These are phyloP conservation scores for Phanerotoma sp. DNA, from an alignment of 2,888 invertebrate species.

Conservation along the genomic window DNA sequence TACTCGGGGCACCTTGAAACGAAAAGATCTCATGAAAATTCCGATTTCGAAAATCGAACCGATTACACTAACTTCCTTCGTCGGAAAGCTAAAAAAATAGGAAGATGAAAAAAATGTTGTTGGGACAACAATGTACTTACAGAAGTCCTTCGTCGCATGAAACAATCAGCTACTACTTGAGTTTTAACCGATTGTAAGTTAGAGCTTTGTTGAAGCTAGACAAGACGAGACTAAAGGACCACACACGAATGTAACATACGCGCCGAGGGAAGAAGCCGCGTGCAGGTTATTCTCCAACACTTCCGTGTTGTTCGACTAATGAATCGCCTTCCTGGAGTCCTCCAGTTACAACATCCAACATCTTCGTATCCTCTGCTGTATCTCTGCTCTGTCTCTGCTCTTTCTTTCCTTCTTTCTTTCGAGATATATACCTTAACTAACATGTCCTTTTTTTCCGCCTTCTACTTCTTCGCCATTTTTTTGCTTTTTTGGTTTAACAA, in stretches of 20 bases:
- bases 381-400: conserved; percentile 21
- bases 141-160: too few species aligned
- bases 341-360: conserved; percentile 21
- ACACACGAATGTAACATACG: conserved; percentile 32
- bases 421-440: conserved; percentile 23
- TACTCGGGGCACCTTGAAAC: too few species aligned
- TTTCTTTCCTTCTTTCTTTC: conserved; percentile 22
- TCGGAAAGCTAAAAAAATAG: too few species aligned
- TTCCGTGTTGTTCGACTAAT: conserved; percentile 57
- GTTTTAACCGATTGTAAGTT: too few species aligned
- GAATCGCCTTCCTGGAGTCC: conserved; percentile 48
- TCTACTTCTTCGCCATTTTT: conserved; percentile 1
- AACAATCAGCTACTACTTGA: neutral
- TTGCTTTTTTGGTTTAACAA: too few species aligned
- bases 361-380: conserved; percentile 31
- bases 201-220: neutral
- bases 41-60: too few species aligned
- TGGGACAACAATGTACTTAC: too few species aligned
- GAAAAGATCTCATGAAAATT: too few species aligned
- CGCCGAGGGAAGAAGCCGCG: conserved; percentile 37
- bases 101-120: too few species aligned
- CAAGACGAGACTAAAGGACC: conserved; percentile 18
- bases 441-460: conserved; percentile 11
- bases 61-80: too few species aligned
- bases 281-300: conserved; percentile 41